Evolutionary conservation across 2,797 vertebrate species (phyloP), one percentile per base, ranked within the genome.

Genomic region (Apogon hyalosoma): DNA sequence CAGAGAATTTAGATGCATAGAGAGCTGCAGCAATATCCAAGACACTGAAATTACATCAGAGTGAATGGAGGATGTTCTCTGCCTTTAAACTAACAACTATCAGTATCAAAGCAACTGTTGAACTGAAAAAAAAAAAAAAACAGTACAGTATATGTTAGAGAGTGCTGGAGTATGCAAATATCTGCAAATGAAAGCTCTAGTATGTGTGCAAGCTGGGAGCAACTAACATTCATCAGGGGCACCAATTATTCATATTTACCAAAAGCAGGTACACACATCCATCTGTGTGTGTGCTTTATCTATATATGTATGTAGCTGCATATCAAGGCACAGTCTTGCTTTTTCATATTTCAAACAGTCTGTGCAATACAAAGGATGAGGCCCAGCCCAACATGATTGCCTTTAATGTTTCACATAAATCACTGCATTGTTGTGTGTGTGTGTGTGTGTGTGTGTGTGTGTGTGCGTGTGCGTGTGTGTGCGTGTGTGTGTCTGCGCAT

Each of bases 361-460:
- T 74, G 70, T 40, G 73, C 67, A 73, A 75, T 68, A 82, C 80
- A 87, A 82, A 90, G 85, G 69, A 88, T 63, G 33, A 75, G 82
- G 81, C 78, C 73, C 76, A 73, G 75, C 77, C 77, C 84, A 75
- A 90, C 89, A 92, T 92, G 88, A 90, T 91, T 88, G 89, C 86
- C 81, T 90, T 87, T 92, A 92, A 92, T 92, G 90, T 91, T 91
- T 85, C 86, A 69, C 88, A 92, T 92, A 90, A 92, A 92, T 92
- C 92, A 91, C 69, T 16, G 49, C 57, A 36, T 57, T 74, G 6
- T 28, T 28, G 24, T 28, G 24, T 28, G 24, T 28, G 24, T 28
- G 24, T 28, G 24, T 28, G 24, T 28, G 24, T 28, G 24, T 28
- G 24, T 28, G 24, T 3, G 24, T 3, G 24, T 28, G 24, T 28